phyloP scores from a whole-genome alignment of 2,888 invertebrate species.

The Pollenia labialis region DNA sequence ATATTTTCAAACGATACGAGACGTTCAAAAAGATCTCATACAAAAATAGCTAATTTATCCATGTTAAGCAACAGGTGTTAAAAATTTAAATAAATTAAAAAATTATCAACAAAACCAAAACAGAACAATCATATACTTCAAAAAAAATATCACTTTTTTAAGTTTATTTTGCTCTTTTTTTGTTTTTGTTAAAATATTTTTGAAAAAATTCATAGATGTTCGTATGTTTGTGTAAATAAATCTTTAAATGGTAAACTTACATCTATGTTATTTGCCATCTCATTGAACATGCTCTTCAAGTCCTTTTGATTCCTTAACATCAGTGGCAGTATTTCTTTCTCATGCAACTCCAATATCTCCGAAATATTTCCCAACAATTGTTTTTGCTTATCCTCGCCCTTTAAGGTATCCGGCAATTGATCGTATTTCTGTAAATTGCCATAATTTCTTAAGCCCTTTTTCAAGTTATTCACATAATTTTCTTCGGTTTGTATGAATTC shows the following conservation, averaged over 20 bases:
- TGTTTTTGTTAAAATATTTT: too few relatives aligned
- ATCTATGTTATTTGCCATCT: constrained; percentile 81
- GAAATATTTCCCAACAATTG: constrained; percentile 94
- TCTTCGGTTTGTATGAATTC: constrained; percentile 83
- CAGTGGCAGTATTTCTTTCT: constrained; percentile 81
- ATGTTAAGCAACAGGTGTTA: constrained; percentile 75
- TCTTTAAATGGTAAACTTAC: constrained; percentile 77
- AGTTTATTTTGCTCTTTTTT: too few relatives aligned
- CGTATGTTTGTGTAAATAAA: constrained; percentile 51
- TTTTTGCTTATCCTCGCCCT: constrained; percentile 78
- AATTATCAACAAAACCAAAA: constrained; percentile 9
- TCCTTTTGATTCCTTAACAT: constrained; percentile 82
- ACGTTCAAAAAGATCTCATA: not conserved
- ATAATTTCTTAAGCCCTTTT: constrained; percentile 81
- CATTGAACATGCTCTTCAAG: constrained; percentile 82
- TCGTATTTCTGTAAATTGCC: constrained; percentile 77
- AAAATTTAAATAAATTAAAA: constrained; percentile 54
- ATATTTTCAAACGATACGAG: constrained; percentile 17
- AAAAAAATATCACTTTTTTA: too few relatives aligned
- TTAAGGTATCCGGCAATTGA: constrained; percentile 79
- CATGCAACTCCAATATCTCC: constrained; percentile 94
- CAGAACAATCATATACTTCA: not conserved
- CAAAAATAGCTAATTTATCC: constrained; percentile 34
- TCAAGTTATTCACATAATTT: constrained; percentile 82
- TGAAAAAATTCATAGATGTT: not conserved